A percentile compares a stretch with the other conserved stretches of the same genome.
These are phyloP conservation scores for Blastobasis lacticolella DNA, from an alignment of 2,888 invertebrate species.

Conservation along the genomic window DNA sequence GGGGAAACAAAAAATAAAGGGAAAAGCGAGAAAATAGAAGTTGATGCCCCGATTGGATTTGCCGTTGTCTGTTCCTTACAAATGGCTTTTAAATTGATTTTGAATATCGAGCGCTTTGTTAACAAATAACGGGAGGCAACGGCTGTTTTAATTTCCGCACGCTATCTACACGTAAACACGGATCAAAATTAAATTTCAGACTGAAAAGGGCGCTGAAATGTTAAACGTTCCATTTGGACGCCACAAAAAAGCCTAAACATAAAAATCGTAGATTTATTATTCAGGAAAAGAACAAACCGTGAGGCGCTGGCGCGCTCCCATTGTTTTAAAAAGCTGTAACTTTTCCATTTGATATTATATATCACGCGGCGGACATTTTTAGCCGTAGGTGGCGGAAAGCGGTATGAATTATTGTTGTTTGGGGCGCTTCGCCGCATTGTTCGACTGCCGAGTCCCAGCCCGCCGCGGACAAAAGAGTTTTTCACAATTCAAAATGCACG, in stretches of 20 bases:
- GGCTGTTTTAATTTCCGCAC: constrained; percentile 5
- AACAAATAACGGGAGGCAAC: constrained; percentile 31
- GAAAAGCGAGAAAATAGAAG: constrained; percentile 53
- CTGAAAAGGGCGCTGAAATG: constrained; percentile 8
- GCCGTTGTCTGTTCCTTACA: constrained; percentile 69
- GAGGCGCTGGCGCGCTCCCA: constrained; percentile 43
- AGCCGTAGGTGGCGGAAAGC: constrained; percentile 73
- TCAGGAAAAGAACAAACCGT: constrained; percentile 43
- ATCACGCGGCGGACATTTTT: constrained; percentile 71
- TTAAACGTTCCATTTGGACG: constrained; percentile 7
- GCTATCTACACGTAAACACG: constrained; percentile 1
- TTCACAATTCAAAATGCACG: constrained; percentile 70
- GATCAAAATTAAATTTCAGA: constrained; percentile 8
- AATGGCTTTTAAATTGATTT: constrained; percentile 71
- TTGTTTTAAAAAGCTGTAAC: constrained; percentile 71
- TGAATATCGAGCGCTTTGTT: constrained; percentile 52
- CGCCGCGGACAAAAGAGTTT: constrained; percentile 66
- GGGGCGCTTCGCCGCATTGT: constrained; percentile 66
- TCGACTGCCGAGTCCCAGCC: constrained; percentile 57
- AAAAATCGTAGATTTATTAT: constrained; percentile 43
- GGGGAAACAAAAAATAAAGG: constrained; percentile 43
- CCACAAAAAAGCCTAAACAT: constrained; percentile 23
- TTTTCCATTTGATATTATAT: constrained; percentile 70
- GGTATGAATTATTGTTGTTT: constrained; percentile 74
- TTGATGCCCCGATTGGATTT: constrained; percentile 65